Conservation (phyloP, 2,113 vertebrate genomes). For the Pelecanoides urinatrix region DNA sequence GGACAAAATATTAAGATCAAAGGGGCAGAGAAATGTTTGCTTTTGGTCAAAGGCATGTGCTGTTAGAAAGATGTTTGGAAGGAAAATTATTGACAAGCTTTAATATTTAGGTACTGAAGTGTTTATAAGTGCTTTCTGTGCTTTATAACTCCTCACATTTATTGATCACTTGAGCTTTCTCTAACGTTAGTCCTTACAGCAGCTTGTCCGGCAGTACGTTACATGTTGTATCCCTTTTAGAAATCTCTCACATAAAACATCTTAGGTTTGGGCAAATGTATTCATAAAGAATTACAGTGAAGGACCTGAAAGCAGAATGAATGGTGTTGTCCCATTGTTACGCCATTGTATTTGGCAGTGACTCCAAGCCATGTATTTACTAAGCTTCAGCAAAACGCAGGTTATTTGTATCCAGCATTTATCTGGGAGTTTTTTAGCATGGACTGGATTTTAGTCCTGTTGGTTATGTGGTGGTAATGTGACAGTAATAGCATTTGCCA, state of each 20-base stretch:
- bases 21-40: slow-evolving; percentile 7
- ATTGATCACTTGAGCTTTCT: slow-evolving; percentile 27
- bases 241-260: not conserved
- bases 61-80: slow-evolving; percentile 18
- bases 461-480: not conserved
- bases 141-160: not conserved
- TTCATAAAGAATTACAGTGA: not conserved
- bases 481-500: not conserved
- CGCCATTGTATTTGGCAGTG: not conserved
- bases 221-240: not conserved
- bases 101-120: slow-evolving; percentile 27
- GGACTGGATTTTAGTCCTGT: not conserved
- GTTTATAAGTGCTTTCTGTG: slow-evolving; percentile 10
- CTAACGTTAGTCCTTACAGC: not conserved
- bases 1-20: not conserved
- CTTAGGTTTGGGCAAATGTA: not conserved
- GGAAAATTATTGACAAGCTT: not conserved
- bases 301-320: not conserved
- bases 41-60: not conserved
- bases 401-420: not conserved
- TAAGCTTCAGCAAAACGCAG: not conserved
- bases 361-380: not conserved
- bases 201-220: not conserved
- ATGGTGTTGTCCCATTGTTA: not conserved
- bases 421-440: not conserved